phyloP scores from a whole-genome alignment of 2,113 vertebrate genomes.

The Notarius lentiginosus region DNA sequence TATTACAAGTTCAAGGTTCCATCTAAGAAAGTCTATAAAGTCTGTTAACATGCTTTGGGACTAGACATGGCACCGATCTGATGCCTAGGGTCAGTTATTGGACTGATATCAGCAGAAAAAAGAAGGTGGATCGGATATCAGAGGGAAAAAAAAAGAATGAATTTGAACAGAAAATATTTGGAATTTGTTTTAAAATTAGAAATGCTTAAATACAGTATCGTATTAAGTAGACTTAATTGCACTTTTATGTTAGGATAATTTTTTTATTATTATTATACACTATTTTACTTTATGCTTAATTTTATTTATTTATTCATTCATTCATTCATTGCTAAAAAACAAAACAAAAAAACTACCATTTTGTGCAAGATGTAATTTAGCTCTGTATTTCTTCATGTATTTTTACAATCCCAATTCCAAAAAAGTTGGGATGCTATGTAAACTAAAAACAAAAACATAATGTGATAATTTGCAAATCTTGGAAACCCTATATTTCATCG shows the following conservation, averaged over 20 bases:
- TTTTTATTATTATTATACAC: not conserved
- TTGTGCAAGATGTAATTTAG: not conserved
- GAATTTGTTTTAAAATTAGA: not conserved
- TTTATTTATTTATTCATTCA: not conserved
- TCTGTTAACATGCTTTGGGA: not conserved
- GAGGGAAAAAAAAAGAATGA: not conserved
- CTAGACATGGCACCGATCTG: not conserved
- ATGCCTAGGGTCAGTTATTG: not conserved
- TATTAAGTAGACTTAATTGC: not conserved
- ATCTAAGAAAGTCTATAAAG: not conserved
- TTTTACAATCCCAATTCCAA: not conserved
- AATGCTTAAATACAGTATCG: not conserved
- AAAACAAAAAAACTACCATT: not conserved
- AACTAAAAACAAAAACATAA: too few relatives aligned
- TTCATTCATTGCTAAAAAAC: too few relatives aligned
- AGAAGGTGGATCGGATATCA: not conserved
- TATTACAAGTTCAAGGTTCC: not conserved
- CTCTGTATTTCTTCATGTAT: not conserved
- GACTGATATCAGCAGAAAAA: not conserved
- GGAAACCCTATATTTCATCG: too few relatives aligned
- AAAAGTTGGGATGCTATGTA: too few relatives aligned
- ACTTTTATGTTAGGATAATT: not conserved
- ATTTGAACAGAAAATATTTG: not conserved
- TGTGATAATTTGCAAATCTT: too few relatives aligned
- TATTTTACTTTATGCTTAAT: not conserved